phyloP scores from a whole-genome alignment of 2,113 vertebrate species.

The Phalacrocorax brasilianus region DNA sequence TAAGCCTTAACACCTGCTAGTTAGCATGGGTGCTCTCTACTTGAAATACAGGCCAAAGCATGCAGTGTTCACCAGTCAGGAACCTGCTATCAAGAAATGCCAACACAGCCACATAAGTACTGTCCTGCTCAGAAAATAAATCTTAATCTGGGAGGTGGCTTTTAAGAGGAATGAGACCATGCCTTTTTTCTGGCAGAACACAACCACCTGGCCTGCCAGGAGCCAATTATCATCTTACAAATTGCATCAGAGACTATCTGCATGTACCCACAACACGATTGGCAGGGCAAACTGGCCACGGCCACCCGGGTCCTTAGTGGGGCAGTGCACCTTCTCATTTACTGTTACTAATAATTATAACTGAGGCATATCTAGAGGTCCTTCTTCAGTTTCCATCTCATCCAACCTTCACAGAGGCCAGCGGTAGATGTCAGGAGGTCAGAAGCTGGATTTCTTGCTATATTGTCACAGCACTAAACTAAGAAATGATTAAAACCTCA shows the following conservation, averaged over 20 bases:
- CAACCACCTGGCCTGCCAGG: not conserved
- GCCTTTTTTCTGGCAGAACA: not conserved
- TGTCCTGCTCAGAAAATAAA: not conserved
- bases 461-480: not conserved
- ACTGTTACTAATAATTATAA: not conserved
- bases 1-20: not conserved
- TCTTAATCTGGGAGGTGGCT: not conserved
- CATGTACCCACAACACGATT: rapidly evolving
- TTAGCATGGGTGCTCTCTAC: not conserved
- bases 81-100: not conserved
- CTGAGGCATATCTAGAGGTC: not conserved
- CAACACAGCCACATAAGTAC: rapidly evolving
- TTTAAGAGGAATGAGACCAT: not conserved
- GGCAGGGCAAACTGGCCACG: not conserved
- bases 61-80: not conserved
- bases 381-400: not conserved
- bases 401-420: not conserved
- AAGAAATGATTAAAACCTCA: not conserved
- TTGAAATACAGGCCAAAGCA: not conserved
- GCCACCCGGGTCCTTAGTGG: no score
- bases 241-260: not conserved
- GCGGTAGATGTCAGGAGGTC: not conserved
- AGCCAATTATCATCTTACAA: not conserved
- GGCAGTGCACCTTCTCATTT: not conserved
- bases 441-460: not conserved